Evolutionary conservation across 2,888 invertebrate genomes (phyloP), one percentile per base, ranked within the genome.

Genomic region (Drosophila merina): DNA sequence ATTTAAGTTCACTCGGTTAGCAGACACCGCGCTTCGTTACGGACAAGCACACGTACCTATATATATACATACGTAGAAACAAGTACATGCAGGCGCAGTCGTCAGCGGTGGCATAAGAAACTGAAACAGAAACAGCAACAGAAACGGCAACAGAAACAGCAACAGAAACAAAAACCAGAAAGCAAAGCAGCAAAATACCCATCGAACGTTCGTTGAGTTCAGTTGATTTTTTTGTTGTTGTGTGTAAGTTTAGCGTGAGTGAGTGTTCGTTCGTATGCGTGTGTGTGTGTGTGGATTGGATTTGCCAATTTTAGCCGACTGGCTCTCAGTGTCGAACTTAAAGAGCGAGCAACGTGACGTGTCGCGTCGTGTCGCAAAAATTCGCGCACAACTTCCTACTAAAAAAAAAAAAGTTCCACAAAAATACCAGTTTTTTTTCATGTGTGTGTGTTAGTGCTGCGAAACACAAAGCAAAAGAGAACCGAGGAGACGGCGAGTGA

Each of bases 341-440:
- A 84, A 84, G 83, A 88, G 87, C 86, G 79, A 79, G 83, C 72
- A 82, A 82, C 86, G 86, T 87, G 87, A 87, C 87, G 87, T 88
- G 88, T 82, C 76, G 85, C 33, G 49, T 33, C 49, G 77, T 72
- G 57, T 79, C 77, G 42, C 66, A 52, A 26, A 62, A 79, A 72
- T 71, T 79, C 77, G 76, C 79, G 68, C 76, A 74, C 70, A 75
- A 79, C 80, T 85, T 84, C 84, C 84, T 86, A 86, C 75, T 63
- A 68, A 72, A 68, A 68, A 73, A 66, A 54, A 75, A 57, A 69
- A 54, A 75, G 55, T 45, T 40, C 36, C 42, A 45, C 31, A 59
- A 52, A 64, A 60, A 74, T 14, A 48, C 25, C n/a, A 26, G 31
- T 38, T 51, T 50, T 26, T 55, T 60, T 60, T 54, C 60, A 31